phyloP scores from a whole-genome alignment of 2,888 invertebrate species.

The Heliconius erato region DNA sequence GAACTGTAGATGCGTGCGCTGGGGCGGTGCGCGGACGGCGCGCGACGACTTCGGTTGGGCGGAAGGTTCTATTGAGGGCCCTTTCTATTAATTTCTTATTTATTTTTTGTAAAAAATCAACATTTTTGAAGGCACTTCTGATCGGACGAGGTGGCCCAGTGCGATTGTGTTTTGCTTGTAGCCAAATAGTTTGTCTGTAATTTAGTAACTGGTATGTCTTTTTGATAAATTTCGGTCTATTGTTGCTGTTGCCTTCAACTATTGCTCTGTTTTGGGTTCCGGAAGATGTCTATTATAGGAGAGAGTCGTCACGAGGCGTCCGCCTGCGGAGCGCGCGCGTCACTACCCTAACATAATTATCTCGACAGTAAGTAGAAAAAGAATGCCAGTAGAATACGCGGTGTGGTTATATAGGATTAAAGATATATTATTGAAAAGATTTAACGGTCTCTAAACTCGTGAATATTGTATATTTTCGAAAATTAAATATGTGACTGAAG shows the following conservation, averaged over 20 bases:
- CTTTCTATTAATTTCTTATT: slow-evolving; percentile 90
- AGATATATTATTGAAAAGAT: slow-evolving; percentile 51
- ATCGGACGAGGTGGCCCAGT: slow-evolving; percentile 97
- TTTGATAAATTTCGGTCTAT: slow-evolving; percentile 72
- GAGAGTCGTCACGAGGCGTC: slow-evolving; percentile 87
- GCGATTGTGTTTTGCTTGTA: slow-evolving; percentile 87
- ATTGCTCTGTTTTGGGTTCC: slow-evolving; percentile 92
- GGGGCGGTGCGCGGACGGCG: slow-evolving; percentile 69
- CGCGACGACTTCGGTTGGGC: slow-evolving; percentile 88
- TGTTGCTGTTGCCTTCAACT: slow-evolving; percentile 90
- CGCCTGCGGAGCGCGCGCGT: slow-evolving; percentile 67
- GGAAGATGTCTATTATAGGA: slow-evolving; percentile 89
- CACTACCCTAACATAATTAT: slow-evolving; percentile 44
- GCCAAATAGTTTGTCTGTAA: slow-evolving; percentile 59
- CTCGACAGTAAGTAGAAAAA: slow-evolving; percentile 50
- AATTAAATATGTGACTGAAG: slow-evolving; percentile 46
- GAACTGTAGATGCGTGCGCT: slow-evolving; percentile 62
- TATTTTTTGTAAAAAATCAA: slow-evolving; percentile 93
- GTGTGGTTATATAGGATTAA: slow-evolving; percentile 54
- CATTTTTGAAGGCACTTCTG: slow-evolving; percentile 97
- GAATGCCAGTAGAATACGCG: slow-evolving; percentile 53
- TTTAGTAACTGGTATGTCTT: slow-evolving; percentile 57
- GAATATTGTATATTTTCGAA: slow-evolving; percentile 51
- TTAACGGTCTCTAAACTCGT: slow-evolving; percentile 51
- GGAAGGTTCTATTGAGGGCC: slow-evolving; percentile 95